These are phyloP conservation scores for Ichneumoninae sp. DNA, from an alignment of 2,888 invertebrate species.

Conservation along the genomic window DNA sequence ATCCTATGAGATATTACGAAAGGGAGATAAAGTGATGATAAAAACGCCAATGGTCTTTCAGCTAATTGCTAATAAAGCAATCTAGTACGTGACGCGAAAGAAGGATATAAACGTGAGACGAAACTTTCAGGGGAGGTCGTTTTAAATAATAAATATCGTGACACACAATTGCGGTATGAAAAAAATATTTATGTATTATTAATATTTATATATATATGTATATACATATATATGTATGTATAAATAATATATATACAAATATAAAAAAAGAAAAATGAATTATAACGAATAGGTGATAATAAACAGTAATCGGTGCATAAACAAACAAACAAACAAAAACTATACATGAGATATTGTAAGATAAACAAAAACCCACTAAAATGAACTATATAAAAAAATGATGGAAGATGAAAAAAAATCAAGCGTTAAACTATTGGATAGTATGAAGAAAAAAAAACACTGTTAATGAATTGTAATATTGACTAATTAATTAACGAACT, in stretches of 20 bases:
- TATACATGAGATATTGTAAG: slow-evolving; percentile 72
- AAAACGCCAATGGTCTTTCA: slow-evolving; percentile 54
- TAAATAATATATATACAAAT: slow-evolving; percentile 74
- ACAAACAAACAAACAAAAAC: slow-evolving; percentile 34
- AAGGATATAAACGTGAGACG: slow-evolving; percentile 57
- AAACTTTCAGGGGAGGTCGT: slow-evolving; percentile 47
- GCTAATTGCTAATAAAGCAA: slow-evolving; percentile 55
- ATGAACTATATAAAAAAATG: slow-evolving; percentile 69
- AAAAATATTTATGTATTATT: slow-evolving; percentile 40
- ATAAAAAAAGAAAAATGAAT: slow-evolving; percentile 65
- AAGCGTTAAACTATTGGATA: slow-evolving; percentile 77
- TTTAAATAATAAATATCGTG: slow-evolving; percentile 56
- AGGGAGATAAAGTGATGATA: slow-evolving; percentile 15
- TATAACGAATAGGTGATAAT: slow-evolving; percentile 66
- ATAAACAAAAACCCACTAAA: slow-evolving; percentile 73
- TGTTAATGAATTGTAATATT: slow-evolving; percentile 82
- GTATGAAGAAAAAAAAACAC: slow-evolving; percentile 72
- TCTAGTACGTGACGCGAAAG: slow-evolving; percentile 48
- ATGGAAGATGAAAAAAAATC: slow-evolving; percentile 62
- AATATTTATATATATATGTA: slow-evolving; percentile 68
- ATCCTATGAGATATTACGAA: slow-evolving; percentile 1
- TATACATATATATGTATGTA: slow-evolving; percentile 70
- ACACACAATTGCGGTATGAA: slow-evolving; percentile 58
- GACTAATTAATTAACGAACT: slow-evolving; percentile 81
- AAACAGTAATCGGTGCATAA: slow-evolving; percentile 66